Base-by-base conservation (phyloP, 2,113 vertebrate species). In the Myotis brandtii region DNA sequence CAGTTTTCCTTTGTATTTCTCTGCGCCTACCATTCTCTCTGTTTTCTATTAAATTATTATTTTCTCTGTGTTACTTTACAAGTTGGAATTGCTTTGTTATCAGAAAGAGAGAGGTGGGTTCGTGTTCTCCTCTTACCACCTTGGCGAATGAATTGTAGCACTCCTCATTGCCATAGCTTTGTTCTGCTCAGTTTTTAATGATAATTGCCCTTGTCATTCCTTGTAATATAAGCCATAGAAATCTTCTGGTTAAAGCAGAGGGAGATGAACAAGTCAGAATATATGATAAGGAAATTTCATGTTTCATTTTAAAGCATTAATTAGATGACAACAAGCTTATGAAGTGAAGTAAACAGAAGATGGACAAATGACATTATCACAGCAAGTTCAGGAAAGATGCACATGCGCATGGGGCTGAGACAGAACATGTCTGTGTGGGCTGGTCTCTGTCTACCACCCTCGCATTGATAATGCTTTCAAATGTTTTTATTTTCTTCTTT, bases 131-230 rank as follows among this genome's bases (percentile, higher is more conserved):
- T 98, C 98, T 98, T 95, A 98, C 98, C 97, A 76, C 70, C 80
- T 97, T 91, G 56, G 70, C 96, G 96, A 98, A 97, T 96, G 96
- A 94, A 97, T 91, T 92, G 79, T 59, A 94, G 87, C 34, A 69
- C 48, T 97, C 84, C 90, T 98, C 95, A 98, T 98, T 98, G 98
- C 94, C 97, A 97, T 97, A 96, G 83, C 97, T 98, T 98, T 98
- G 97, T 98, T 98, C 97, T 97, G 93, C 59, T 96, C 72, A 91
- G 95, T 96, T 98, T 97, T 97, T 97, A 97, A 97, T 96, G 95
- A 95, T 98, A 98, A 98, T 98, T 98, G 97, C 95, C 96, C 97
- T 97, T 98, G 97, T 98, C 98, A 97, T 97, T 95, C 97, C 88
- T 97, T 98, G 93, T 97, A 98, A 96, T 30, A 27, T 96, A 97